phyloP scores from a whole-genome alignment of 2,797 vertebrate genomes.

The Macropus fuliginosus region DNA sequence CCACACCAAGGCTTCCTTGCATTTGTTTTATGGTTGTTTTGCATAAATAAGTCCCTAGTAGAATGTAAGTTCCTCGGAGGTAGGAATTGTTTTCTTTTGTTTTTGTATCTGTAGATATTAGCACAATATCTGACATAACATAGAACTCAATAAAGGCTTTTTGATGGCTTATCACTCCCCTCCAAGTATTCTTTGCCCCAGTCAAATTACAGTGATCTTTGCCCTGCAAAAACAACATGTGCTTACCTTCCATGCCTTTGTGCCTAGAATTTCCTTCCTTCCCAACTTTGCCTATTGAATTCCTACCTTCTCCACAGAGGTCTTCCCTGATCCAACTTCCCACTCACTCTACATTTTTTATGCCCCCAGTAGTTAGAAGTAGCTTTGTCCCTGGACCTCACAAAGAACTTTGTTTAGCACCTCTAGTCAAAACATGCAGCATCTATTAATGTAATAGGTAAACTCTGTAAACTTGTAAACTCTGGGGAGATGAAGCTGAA shows the following conservation, averaged over 20 bases:
- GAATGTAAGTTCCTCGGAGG: background rate
- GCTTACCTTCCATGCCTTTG: background rate
- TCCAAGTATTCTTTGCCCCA: background rate
- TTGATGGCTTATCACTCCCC: background rate
- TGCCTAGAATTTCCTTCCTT: background rate
- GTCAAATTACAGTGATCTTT: background rate
- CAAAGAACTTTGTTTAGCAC: background rate
- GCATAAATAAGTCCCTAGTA: background rate
- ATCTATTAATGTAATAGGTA: background rate
- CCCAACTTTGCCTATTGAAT: background rate
- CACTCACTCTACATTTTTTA: background rate
- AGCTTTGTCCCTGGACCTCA: background rate
- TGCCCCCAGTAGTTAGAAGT: background rate
- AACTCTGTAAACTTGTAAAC: too few species aligned
- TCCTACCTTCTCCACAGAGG: background rate
- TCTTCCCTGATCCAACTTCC: background rate
- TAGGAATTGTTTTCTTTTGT: background rate
- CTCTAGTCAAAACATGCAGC: background rate
- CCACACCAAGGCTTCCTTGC: background rate
- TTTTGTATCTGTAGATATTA: too few species aligned
- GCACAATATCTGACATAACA: too few species aligned
- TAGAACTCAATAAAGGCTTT: too few species aligned
- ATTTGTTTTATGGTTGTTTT: background rate
- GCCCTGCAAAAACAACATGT: background rate
- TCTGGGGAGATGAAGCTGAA: background rate